Percentiles rank a stretch among this genome's conserved stretches.
phyloP scores from a whole-genome alignment of 2,888 invertebrate genomes.

The Eugnorisma glareosa region DNA sequence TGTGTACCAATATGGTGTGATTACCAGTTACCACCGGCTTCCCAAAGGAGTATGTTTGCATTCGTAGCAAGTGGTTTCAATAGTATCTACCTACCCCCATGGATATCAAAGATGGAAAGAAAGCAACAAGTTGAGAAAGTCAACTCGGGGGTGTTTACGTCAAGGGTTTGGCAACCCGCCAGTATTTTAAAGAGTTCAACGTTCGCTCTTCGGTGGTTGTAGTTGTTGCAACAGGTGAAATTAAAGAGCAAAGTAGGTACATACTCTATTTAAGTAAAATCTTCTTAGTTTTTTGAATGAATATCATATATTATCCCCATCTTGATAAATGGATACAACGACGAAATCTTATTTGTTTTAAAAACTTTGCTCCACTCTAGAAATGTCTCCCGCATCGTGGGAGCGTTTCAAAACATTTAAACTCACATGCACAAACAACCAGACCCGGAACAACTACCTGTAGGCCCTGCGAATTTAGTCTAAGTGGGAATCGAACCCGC shows the following conservation, averaged over 20 bases:
- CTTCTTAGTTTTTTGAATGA: neutral
- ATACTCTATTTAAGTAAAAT: neutral
- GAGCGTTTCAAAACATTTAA: neutral
- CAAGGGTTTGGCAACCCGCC: constrained; percentile 28
- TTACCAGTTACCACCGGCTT: too few relatives aligned
- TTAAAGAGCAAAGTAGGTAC: neutral
- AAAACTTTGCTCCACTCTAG: neutral
- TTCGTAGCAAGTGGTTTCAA: neutral
- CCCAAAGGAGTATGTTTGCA: neutral
- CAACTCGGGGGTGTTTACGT: constrained; percentile 21
- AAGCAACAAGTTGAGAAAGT: constrained; percentile 51
- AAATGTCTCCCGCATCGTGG: neutral
- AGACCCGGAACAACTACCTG: neutral
- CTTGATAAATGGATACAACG: neutral
- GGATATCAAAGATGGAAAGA: neutral
- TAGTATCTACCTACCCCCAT: neutral
- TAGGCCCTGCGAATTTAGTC: neutral
- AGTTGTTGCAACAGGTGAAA: constrained; percentile 33
- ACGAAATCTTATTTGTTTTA: neutral
- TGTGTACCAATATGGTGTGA: too few relatives aligned
- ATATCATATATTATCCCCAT: fast-evolving
- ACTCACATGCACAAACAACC: neutral
- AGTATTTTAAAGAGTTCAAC: constrained; percentile 21
- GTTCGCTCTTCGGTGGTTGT: neutral
- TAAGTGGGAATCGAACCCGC: too few relatives aligned